phyloP scores from a whole-genome alignment of 2,797 vertebrate genomes.

The Lithobates pipiens region DNA sequence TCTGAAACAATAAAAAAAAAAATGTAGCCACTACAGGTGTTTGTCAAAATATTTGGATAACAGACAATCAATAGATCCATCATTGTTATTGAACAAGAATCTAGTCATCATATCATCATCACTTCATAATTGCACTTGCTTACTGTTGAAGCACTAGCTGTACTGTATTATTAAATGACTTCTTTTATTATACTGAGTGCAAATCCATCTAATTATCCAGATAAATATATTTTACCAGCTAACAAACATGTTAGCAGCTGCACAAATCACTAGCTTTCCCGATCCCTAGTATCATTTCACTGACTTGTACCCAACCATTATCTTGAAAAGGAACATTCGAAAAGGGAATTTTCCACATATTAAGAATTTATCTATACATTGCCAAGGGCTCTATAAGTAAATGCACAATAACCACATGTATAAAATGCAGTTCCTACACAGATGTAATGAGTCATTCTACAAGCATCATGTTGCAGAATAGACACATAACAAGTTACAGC shows the following conservation, averaged over 20 bases:
- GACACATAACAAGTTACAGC: neutral
- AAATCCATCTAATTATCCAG: constrained; percentile 28
- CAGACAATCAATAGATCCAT: neutral
- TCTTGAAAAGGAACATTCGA: constrained; percentile 27
- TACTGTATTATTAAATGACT: constrained; percentile 7
- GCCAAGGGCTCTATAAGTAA: neutral
- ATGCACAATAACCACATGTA: neutral
- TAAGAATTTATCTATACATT: constrained; percentile 11
- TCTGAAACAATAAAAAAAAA: no score
- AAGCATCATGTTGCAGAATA: neutral
- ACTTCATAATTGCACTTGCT: neutral
- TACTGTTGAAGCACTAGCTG: constrained; percentile 1
- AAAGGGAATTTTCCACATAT: constrained; percentile 18
- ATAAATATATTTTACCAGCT: constrained; percentile 41
- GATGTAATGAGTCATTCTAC: neutral
- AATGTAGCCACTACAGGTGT: neutral
- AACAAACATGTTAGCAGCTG: constrained; percentile 36
- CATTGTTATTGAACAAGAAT: neutral
- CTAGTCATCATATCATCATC: neutral
- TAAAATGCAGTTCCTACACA: neutral
- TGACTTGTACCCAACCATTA: constrained; percentile 43
- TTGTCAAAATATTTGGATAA: neutral
- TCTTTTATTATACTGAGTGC: constrained; percentile 5
- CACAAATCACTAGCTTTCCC: constrained; percentile 21
- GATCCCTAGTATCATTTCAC: constrained; percentile 31